Conservation (phyloP, 2,113 vertebrate genomes). For the Grammomys surdaster region DNA sequence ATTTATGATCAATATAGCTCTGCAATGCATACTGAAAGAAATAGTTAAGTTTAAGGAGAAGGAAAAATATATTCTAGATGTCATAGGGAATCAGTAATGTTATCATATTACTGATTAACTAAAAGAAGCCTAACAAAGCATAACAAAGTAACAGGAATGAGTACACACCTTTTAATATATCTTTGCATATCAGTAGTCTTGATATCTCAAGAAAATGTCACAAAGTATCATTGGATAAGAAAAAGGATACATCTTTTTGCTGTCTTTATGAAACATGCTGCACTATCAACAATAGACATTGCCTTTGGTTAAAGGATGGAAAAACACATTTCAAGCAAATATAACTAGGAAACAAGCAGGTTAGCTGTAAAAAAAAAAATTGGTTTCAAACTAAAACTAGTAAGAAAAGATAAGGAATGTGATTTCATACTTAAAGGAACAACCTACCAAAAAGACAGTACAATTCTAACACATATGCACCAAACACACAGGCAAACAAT, state of each 20-base stretch:
- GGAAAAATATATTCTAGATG: neutral
- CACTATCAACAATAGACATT: neutral
- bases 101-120: neutral
- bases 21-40: neutral
- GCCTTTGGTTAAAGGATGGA: neutral
- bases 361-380: too few species aligned
- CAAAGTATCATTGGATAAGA: neutral
- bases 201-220: neutral
- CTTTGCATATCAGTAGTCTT: neutral
- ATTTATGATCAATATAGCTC: neutral
- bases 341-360: too few species aligned
- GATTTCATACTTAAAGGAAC: neutral
- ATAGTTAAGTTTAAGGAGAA: neutral
- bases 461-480: neutral
- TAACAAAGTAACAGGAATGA: neutral
- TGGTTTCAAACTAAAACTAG: neutral
- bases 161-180: neutral
- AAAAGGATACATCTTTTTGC: neutral
- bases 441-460: neutral
- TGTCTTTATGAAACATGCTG: neutral
- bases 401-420: neutral
- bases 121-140: neutral
- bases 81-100: neutral
- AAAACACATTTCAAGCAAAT: too few species aligned
- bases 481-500: neutral